phyloP scores from a whole-genome alignment of 2,113 vertebrate genomes.

The Glaucomys volans region DNA sequence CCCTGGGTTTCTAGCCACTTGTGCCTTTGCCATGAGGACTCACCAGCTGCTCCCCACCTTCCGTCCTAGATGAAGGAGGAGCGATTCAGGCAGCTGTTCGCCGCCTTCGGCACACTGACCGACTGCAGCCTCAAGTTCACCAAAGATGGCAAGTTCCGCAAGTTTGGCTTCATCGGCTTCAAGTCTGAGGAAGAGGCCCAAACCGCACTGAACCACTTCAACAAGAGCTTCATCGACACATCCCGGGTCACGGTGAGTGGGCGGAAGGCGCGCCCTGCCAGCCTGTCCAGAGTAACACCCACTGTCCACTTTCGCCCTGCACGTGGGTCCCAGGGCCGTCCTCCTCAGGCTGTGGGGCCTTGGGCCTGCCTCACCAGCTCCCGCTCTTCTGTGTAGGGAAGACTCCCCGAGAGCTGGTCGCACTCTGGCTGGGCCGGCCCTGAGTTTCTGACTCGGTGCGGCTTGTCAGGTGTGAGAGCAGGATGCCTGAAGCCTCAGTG shows the following conservation, averaged over 20 bases:
- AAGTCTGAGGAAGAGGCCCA: constrained; percentile 92
- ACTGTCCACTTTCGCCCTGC: rapidly evolving
- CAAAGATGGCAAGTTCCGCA: constrained; percentile 95
- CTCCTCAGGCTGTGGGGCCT: background rate
- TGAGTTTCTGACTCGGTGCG: background rate
- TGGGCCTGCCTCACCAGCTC: background rate
- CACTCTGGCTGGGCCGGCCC: rapidly evolving
- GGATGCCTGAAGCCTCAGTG: rapidly evolving
- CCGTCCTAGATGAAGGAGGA: constrained; percentile 94
- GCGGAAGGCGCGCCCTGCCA: rapidly evolving
- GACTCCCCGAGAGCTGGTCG: background rate
- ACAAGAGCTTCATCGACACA: constrained; percentile 95
- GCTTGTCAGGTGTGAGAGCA: too few relatives aligned
- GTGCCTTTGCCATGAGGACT: background rate
- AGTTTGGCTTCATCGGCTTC: constrained; percentile 98
- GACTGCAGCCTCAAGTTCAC: constrained; percentile 96
- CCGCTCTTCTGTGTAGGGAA: rapidly evolving
- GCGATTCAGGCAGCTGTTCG: constrained; percentile 92
- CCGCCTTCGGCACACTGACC: constrained; percentile 93
- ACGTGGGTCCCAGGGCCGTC: rapidly evolving
- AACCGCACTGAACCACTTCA: constrained; percentile 90
- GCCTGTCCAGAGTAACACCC: rapidly evolving
- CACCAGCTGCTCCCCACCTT: rapidly evolving
- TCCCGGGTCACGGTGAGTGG: constrained; percentile 91
- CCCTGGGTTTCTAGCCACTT: background rate